A percentile compares a stretch with the other conserved stretches of the same genome.
Conservation (phyloP, 2,888 invertebrate species). For the Drosophila prostipennis region DNA sequence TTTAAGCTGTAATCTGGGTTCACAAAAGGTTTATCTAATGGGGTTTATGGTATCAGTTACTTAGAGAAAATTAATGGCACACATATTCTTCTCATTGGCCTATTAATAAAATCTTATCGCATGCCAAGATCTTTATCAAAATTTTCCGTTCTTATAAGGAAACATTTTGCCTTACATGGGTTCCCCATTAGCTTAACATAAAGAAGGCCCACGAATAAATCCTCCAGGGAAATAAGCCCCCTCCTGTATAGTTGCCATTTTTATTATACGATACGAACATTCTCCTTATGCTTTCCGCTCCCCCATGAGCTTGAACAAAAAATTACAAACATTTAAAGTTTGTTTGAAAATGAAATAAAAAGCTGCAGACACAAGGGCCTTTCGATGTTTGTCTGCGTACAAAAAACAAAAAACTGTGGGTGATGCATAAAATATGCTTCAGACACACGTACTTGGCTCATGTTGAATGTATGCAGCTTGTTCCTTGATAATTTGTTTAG, state of each 20-base stretch:
- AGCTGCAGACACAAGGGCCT: slow-evolving; percentile 12
- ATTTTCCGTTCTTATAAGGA: not conserved
- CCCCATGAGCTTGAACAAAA: slow-evolving; percentile 43
- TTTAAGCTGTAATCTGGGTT: slow-evolving; percentile 6
- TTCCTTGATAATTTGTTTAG: slow-evolving; percentile 60
- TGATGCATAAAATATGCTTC: slow-evolving; percentile 59
- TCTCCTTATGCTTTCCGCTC: slow-evolving; percentile 54
- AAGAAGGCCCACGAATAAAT: not conserved
- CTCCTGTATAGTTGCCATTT: slow-evolving; percentile 40
- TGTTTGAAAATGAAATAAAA: slow-evolving; percentile 33
- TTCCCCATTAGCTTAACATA: slow-evolving; percentile 26
- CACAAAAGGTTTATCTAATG: slow-evolving; percentile 13
- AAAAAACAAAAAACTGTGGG: too few species aligned
- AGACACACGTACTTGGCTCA: slow-evolving; percentile 31
- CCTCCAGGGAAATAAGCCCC: slow-evolving; percentile 14
- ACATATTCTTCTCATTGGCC: not conserved
- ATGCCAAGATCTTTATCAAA: not conserved
- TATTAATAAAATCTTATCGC: not conserved
- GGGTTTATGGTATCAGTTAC: slow-evolving; percentile 9
- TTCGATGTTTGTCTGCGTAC: slow-evolving; percentile 13
- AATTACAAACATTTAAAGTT: slow-evolving; percentile 69
- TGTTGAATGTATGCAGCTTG: slow-evolving; percentile 50
- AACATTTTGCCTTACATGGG: slow-evolving; percentile 8
- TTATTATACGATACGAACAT: slow-evolving; percentile 45
- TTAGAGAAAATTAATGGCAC: not conserved